Conservation (phyloP, 2,113 vertebrate species). For the Ranitomeya imitator region DNA sequence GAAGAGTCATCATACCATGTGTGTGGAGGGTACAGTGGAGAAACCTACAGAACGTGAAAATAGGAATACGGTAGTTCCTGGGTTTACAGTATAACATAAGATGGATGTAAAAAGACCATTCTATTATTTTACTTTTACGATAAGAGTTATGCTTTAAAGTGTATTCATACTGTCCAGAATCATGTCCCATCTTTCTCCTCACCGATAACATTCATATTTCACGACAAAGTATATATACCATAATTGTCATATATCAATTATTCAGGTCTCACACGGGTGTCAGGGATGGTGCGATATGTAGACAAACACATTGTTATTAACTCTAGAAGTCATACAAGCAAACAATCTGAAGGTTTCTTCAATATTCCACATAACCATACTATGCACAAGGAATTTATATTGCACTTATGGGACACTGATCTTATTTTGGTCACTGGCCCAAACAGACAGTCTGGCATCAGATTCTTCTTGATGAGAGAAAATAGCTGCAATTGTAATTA, state of each 20-base stretch:
- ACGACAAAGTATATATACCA: too few species aligned
- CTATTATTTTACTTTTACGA: too few species aligned
- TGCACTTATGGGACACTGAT: not conserved
- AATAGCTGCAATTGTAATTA: conserved; percentile 12
- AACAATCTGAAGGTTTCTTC: not conserved
- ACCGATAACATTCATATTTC: not conserved
- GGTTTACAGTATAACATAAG: too few species aligned
- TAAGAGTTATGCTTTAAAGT: too few species aligned
- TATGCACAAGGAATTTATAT: not conserved
- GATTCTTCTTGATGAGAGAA: not conserved
- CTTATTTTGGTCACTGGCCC: not conserved
- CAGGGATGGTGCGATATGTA: not conserved
- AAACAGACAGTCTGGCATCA: not conserved
- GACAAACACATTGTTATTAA: not conserved
- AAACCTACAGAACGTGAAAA: too few species aligned
- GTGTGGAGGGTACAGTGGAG: too few species aligned
- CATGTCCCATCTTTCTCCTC: too few species aligned
- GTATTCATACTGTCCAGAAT: too few species aligned
- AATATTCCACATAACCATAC: not conserved
- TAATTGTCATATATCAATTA: too few species aligned
- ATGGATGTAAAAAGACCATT: too few species aligned
- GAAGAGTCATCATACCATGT: too few species aligned
- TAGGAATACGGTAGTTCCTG: too few species aligned
- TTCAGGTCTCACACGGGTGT: not conserved
- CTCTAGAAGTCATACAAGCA: not conserved